Evolutionary conservation across 2,113 vertebrate genomes (phyloP), one percentile per base, ranked within the genome.

Genomic region (Salvator merianae): DNA sequence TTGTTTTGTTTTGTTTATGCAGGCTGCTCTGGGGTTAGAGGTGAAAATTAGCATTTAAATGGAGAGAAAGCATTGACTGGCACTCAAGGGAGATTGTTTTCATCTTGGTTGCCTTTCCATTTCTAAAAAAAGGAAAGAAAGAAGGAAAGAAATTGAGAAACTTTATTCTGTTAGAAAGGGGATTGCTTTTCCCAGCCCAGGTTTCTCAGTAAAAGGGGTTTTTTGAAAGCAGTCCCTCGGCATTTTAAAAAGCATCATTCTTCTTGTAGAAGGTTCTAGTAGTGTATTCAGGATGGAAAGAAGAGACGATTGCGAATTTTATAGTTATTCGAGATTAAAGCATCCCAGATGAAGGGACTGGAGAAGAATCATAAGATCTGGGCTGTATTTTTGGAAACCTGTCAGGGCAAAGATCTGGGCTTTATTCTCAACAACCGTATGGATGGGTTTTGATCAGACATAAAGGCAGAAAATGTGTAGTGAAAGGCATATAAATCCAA

Each of bases 11-110:
- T 68, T 90, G 34, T 71, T 87, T 92, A 81, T 79, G 28, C 81
- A 77, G 84, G 14, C 68, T 59, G 66, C 73, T 90, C 89, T 40
- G 16, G 71, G 79, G 78, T 80, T 83, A 69, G 84, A 91, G 88
- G 90, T 90, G 88, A 89, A 32, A 77, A 92, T 93, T 92, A 92
- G 88, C 92, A 93, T 93, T 91, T 93, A 94, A 92, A 94, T 90
- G 81, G 88, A 90, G 70, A 77, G 20, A 28, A 18, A 24, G 85
- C 69, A 80, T 85, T 84, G 82, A 87, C 43, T 76, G 34, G 13
- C 22, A 14, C 87, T 84, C 53, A 3, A 40, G 87, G 88, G 79
- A 90, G 84, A 88, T 81, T 47, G 62, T 77, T 77, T 59, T 88
- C 72, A 12, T 79, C 80, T 75, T 5, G 10, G 28, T 82, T 87